Percentiles rank a stretch among this genome's conserved stretches.
phyloP scores from a whole-genome alignment of 2,888 invertebrate species.

The Protodeltote pygarga region DNA sequence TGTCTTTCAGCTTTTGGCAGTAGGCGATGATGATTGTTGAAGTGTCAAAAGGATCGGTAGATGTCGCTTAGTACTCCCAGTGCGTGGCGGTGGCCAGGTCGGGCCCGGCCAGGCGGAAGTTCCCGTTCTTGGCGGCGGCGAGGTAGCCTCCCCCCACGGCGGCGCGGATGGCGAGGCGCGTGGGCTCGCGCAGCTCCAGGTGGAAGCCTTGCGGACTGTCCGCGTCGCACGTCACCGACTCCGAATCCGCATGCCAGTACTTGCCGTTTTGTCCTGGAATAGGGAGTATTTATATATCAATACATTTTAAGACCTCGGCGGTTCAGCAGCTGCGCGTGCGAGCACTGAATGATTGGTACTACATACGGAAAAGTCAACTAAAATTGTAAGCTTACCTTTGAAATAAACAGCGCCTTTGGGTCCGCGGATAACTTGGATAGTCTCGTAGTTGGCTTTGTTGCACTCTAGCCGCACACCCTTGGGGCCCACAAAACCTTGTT shows the following conservation, averaged over 20 bases:
- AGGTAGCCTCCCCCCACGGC: slow-evolving; percentile 91
- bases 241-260: slow-evolving; percentile 97
- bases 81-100: slow-evolving; percentile 94
- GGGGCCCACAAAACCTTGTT: slow-evolving; percentile 98
- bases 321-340: no score
- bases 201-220: slow-evolving; percentile 94
- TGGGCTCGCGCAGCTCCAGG: slow-evolving; percentile 97
- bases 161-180: slow-evolving; percentile 95
- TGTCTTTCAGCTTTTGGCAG: not conserved
- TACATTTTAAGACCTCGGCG: no score
- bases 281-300: slow-evolving; percentile 15
- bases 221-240: slow-evolving; percentile 94
- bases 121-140: slow-evolving; percentile 96
- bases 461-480: slow-evolving; percentile 96
- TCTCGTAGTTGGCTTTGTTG: slow-evolving; percentile 98
- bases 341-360: no score
- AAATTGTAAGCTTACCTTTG: slow-evolving; percentile 91
- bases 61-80: slow-evolving; percentile 94
- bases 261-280: slow-evolving; percentile 94
- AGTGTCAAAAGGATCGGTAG: slow-evolving; percentile 17
- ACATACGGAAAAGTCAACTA: no score
- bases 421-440: slow-evolving; percentile 95
- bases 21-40: not conserved
- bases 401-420: slow-evolving; percentile 96
- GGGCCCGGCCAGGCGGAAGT: slow-evolving; percentile 93